phyloP scores from a whole-genome alignment of 2,113 vertebrate species.

The Ageneiosus marmoratus region DNA sequence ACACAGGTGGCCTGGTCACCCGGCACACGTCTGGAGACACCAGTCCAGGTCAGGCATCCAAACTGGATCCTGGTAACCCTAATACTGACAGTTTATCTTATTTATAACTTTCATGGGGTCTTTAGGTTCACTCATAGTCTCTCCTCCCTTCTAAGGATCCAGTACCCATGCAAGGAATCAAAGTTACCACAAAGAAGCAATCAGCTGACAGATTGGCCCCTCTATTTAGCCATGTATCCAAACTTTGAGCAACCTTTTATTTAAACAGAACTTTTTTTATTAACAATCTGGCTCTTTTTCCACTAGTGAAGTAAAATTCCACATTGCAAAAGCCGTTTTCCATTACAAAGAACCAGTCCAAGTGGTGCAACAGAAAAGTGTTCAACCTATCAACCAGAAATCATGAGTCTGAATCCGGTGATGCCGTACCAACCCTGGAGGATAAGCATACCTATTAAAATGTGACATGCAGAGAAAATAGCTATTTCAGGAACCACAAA shows the following conservation, averaged over 20 bases:
- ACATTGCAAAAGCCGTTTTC: too few species aligned
- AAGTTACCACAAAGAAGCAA: neutral
- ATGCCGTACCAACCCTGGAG: too few species aligned
- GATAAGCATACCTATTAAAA: slow-evolving; percentile 4
- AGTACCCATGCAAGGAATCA: neutral
- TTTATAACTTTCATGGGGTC: neutral
- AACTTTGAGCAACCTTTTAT: neutral
- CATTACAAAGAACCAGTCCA: too few species aligned
- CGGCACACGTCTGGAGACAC: neutral
- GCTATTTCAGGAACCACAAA: slow-evolving; percentile 23
- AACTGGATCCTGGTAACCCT: neutral
- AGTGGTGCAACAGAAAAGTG: too few species aligned
- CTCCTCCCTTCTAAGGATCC: neutral
- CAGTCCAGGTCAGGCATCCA: neutral
- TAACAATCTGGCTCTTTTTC: neutral
- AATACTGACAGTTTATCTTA: neutral
- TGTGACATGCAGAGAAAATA: neutral
- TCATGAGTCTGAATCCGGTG: too few species aligned
- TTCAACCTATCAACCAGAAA: too few species aligned
- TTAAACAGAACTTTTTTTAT: neutral
- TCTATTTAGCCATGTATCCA: neutral
- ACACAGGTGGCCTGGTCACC: neutral
- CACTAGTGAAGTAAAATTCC: too few species aligned
- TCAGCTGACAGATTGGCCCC: neutral
- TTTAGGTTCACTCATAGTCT: neutral